These are phyloP conservation scores for Sapayoa aenigma DNA, from an alignment of 2,113 vertebrate species.

Conservation along the genomic window DNA sequence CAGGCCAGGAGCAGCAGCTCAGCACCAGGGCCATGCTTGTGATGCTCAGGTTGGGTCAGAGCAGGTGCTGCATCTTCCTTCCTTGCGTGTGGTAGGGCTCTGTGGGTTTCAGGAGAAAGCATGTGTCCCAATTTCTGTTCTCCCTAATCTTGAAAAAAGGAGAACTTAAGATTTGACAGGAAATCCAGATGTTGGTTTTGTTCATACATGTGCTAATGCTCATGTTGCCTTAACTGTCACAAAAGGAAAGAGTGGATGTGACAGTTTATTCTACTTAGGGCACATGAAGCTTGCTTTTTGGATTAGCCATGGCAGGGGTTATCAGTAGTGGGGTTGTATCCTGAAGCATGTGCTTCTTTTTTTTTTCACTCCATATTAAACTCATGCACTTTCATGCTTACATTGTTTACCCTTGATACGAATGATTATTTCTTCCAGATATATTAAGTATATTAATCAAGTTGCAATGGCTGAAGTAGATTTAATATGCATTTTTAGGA, in stretches of 20 bases:
- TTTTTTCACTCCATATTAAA: not conserved
- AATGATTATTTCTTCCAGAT: not conserved
- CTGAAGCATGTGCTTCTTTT: not conserved
- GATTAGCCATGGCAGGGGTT: not conserved
- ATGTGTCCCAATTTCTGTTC: not conserved
- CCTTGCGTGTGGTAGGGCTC: not conserved
- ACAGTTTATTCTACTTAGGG: not conserved
- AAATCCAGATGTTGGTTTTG: not conserved
- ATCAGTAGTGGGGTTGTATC: not conserved
- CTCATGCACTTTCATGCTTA: not conserved
- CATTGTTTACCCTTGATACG: not conserved
- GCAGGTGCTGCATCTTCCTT: not conserved
- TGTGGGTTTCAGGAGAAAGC: not conserved
- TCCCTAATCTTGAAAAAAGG: not conserved
- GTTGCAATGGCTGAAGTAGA: not conserved
- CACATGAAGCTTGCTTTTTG: not conserved
- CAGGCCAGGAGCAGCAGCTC: not conserved
- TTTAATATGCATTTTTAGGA: slow-evolving; percentile 10
- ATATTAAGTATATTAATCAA: not conserved
- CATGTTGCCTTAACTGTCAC: not conserved
- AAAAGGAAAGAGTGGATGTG: not conserved
- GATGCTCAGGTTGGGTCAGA: not conserved
- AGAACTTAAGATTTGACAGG: not conserved
- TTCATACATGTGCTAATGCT: not conserved
- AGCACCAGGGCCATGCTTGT: too few species aligned